Evolutionary conservation across 1,140 invertebrate genomes (phyloP).

Genomic region (Tetramorium parvispinum): DNA sequence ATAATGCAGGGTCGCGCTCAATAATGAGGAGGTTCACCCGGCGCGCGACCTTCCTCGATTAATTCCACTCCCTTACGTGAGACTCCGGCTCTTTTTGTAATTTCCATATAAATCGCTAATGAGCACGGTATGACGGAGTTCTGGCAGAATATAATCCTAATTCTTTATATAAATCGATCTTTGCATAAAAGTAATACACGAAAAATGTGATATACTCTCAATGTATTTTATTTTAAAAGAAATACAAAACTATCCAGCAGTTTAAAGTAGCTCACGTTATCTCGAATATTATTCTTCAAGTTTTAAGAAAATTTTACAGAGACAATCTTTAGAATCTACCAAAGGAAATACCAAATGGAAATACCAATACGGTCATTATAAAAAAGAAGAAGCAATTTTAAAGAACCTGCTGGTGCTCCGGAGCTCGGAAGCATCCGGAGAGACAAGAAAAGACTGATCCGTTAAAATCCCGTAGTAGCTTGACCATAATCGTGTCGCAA

Average conservation of each 20-base stretch:
- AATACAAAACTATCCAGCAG: not conserved
- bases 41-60: slow-evolving; percentile 45
- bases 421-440: not conserved
- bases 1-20: slow-evolving; percentile 48
- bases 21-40: slow-evolving; percentile 46
- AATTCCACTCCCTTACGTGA: slow-evolving; percentile 17
- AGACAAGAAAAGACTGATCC: slow-evolving; percentile 23
- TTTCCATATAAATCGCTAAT: not conserved
- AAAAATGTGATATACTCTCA: not conserved
- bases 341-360: not conserved
- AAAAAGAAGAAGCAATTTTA: not conserved
- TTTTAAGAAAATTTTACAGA: not conserved
- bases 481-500: not conserved
- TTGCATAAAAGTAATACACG: not conserved
- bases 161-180: not conserved
- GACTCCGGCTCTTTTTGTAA: not conserved
- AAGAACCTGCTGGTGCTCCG: not conserved
- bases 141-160: not conserved
- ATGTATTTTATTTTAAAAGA: not conserved
- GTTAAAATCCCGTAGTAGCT: slow-evolving; percentile 10
- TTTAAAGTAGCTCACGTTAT: not conserved
- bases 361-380: not conserved
- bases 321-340: not conserved
- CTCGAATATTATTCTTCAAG: not conserved
- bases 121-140: not conserved